phyloP scores from a whole-genome alignment of 2,113 vertebrate species.

The Xenus cinereus region DNA sequence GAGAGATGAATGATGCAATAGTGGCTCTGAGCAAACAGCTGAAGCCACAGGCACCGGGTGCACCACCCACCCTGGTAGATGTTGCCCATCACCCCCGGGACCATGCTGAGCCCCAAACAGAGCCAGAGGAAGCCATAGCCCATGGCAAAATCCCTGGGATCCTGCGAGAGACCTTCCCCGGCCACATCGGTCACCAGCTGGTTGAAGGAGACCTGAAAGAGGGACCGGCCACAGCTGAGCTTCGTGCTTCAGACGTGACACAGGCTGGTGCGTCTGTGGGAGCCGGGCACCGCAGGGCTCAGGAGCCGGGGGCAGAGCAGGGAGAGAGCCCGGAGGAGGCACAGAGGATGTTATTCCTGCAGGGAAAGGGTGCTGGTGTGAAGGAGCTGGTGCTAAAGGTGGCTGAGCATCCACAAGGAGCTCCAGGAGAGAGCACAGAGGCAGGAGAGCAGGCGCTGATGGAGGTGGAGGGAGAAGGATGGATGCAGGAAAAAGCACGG shows the following conservation, averaged over 20 bases:
- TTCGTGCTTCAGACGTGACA: neutral
- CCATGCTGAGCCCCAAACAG: neutral
- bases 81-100: neutral
- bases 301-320: neutral
- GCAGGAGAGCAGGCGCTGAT: neutral
- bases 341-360: neutral
- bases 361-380: neutral
- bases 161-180: neutral
- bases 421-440: neutral
- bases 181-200: accelerated
- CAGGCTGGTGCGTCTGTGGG: neutral
- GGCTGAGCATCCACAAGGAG: neutral
- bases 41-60: neutral
- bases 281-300: neutral
- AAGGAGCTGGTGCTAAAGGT: neutral
- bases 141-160: neutral
- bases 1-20: constrained; percentile 62
- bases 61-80: neutral
- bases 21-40: constrained; percentile 18
- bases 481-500: neutral
- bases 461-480: neutral
- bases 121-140: neutral
- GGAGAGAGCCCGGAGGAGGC: neutral
- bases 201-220: neutral
- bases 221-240: neutral